phyloP scores from a whole-genome alignment of 2,888 invertebrate genomes.

The Pseudococcus viburni region DNA sequence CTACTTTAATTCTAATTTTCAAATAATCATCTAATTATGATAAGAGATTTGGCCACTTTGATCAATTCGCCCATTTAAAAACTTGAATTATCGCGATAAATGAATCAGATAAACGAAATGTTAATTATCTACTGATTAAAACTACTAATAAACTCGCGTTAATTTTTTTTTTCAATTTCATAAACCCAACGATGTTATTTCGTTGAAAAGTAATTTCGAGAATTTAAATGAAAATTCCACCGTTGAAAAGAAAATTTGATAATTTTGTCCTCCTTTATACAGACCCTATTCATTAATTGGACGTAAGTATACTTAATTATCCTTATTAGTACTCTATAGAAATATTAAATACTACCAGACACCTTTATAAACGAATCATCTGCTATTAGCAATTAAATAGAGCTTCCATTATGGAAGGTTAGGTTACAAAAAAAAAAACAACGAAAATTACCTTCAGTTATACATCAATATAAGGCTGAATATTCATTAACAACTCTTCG shows the following conservation, averaged over 20 bases:
- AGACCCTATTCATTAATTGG: background rate
- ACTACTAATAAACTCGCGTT: background rate
- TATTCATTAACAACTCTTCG: constrained; percentile 59
- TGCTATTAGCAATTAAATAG: background rate
- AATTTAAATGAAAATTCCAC: background rate
- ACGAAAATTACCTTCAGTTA: constrained; percentile 60
- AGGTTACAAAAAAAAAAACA: background rate
- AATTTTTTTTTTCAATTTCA: background rate
- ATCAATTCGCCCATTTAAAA: background rate
- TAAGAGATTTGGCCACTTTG: background rate
- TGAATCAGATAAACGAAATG: background rate
- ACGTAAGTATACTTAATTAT: background rate
- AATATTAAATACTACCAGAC: background rate
- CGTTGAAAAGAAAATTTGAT: background rate
- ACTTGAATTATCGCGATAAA: background rate
- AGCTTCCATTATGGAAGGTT: background rate
- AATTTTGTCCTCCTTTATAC: background rate
- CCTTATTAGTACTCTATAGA: background rate
- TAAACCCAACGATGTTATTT: background rate
- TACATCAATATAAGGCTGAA: constrained; percentile 56
- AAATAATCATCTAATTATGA: background rate
- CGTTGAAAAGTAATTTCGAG: background rate
- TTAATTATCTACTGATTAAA: background rate
- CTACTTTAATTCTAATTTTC: background rate
- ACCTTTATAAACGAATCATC: background rate